Percentiles rank a stretch among this genome's conserved stretches.
phyloP scores from a whole-genome alignment of 2,113 vertebrate species.

The Psophia crepitans region DNA sequence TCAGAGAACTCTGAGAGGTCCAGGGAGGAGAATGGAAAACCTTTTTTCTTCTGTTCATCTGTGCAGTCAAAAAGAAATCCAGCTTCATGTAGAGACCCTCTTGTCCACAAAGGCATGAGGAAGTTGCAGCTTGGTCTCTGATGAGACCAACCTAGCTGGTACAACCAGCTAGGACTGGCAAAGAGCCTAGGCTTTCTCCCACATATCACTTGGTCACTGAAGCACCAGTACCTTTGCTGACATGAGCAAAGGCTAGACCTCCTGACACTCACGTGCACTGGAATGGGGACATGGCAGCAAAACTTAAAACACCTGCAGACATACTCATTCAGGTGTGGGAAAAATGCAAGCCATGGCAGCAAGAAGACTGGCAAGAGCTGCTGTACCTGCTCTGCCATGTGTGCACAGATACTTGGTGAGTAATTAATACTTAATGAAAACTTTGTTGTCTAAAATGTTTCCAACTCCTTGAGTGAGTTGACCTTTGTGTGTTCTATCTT shows the following conservation, averaged over 20 bases:
- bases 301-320: neutral
- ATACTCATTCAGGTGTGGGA: accelerated
- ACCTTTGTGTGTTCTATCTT: neutral
- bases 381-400: neutral
- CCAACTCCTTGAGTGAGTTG: accelerated
- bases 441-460: neutral
- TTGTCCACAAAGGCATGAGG: neutral
- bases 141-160: neutral
- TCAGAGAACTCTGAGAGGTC: neutral
- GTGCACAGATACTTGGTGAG: neutral
- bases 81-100: neutral
- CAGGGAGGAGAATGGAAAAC: accelerated
- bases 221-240: neutral
- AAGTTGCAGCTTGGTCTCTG: neutral
- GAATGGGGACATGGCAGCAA: accelerated
- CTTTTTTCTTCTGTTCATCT: neutral
- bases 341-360: neutral
- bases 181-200: neutral
- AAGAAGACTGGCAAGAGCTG: neutral
- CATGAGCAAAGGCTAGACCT: neutral
- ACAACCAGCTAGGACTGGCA: neutral
- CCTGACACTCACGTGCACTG: neutral
- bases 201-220: neutral
- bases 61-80: neutral
- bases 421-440: neutral